These are phyloP conservation scores for Lamellibrachia columna DNA, from an alignment of 2,888 invertebrate species.

Conservation along the genomic window DNA sequence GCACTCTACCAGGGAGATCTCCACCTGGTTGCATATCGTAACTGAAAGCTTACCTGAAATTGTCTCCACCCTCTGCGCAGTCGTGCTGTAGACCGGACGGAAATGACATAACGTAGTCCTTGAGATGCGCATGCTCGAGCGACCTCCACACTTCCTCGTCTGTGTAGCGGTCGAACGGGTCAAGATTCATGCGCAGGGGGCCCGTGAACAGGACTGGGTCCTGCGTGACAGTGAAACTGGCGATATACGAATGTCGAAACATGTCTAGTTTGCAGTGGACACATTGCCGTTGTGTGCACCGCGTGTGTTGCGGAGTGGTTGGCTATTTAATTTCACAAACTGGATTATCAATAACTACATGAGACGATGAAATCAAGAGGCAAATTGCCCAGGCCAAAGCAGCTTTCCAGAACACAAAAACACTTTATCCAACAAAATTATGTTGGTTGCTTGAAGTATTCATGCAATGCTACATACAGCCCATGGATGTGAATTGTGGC, in stretches of 20 bases:
- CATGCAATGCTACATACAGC: too few species aligned
- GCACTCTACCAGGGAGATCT: background rate
- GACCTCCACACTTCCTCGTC: constrained; percentile 89
- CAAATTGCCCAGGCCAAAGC: too few species aligned
- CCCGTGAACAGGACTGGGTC: constrained; percentile 96
- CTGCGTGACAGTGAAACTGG: constrained; percentile 69
- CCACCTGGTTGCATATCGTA: background rate
- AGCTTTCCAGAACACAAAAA: too few species aligned
- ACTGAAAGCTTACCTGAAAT: constrained; percentile 68
- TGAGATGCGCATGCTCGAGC: constrained; percentile 87
- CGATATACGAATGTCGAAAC: background rate
- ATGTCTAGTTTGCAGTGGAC: background rate
- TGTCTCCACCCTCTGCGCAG: constrained; percentile 89
- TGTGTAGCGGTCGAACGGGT: constrained; percentile 81
- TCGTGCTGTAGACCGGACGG: constrained; percentile 81
- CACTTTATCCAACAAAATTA: too few species aligned
- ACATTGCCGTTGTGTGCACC: background rate
- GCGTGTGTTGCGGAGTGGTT: background rate
- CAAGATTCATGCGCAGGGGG: constrained; percentile 86
- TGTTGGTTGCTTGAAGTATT: too few species aligned
- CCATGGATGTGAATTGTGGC: too few species aligned
- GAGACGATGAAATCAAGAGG: too few species aligned
- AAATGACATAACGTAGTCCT: constrained; percentile 80
- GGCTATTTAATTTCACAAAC: background rate
- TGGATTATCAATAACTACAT: too few species aligned